Conservation (phyloP, 2,888 invertebrate species). For the Meganola albula region DNA sequence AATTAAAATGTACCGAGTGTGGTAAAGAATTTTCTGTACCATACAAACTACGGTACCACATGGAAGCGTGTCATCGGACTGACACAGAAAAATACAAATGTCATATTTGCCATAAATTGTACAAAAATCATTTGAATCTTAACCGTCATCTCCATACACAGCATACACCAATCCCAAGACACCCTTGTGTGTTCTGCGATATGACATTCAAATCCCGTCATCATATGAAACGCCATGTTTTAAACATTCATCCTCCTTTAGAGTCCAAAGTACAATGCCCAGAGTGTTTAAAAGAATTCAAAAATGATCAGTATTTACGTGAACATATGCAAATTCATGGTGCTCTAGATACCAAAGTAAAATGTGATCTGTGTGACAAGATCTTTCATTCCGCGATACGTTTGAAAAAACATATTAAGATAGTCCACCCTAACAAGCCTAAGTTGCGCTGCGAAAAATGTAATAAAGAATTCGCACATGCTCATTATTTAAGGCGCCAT, state of each 20-base stretch:
- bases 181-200: slow-evolving; percentile 65
- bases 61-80: slow-evolving; percentile 47
- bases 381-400: slow-evolving; percentile 62
- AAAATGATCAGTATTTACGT: slow-evolving; percentile 66
- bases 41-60: slow-evolving; percentile 61
- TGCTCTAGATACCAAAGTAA: slow-evolving; percentile 56
- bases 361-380: slow-evolving; percentile 67
- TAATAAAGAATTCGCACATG: slow-evolving; percentile 65
- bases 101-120: slow-evolving; percentile 56
- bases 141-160: slow-evolving; percentile 61
- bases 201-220: slow-evolving; percentile 68
- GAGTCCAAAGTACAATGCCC: slow-evolving; percentile 68
- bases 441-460: slow-evolving; percentile 64
- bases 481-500: slow-evolving; percentile 58
- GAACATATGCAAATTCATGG: slow-evolving; percentile 71
- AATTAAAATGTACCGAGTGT: slow-evolving; percentile 61
- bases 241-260: slow-evolving; percentile 66
- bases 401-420: slow-evolving; percentile 66
- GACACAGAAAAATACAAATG: slow-evolving; percentile 61
- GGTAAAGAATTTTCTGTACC: slow-evolving; percentile 61
- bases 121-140: slow-evolving; percentile 58
- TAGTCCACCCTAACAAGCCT: slow-evolving; percentile 63
- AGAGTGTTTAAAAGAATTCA: slow-evolving; percentile 66
- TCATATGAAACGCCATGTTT: slow-evolving; percentile 66
- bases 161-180: slow-evolving; percentile 55